Evolutionary conservation across 64 coral and sea anemone species (phyloP), one percentile per base, ranked within the genome.

Genomic region (Stichodactyla mertensii): DNA sequence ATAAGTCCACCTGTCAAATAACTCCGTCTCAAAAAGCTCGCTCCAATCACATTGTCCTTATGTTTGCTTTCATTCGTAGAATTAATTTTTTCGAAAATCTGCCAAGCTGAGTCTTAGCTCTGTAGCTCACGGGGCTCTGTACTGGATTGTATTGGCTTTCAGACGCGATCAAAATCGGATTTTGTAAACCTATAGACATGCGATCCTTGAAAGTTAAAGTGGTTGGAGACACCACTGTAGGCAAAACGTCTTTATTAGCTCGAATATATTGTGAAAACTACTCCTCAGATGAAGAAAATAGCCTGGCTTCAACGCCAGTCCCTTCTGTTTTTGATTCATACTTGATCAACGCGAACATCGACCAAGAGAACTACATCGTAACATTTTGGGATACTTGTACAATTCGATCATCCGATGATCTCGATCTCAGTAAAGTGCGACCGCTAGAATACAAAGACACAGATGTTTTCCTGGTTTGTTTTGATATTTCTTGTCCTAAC

Each of bases 401-500:
- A 4, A 78, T 85, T 16, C 74, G 81, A 26, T 61, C 55, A 8
- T 61, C 56, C 31, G 56, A 85, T 27, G 83, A 85, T 2, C 16
- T 85, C 19, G 90, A 91, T 57, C 55, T 87, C 24, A 64, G 62
- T 23, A 91, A 91, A 77, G 70, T 94, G 26, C 87, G 91, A 15
- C 85, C 94, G 15, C 55, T 96, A 31, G 88, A 93, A 71, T 96
- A 96, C 74, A 57, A 83, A 6, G 94, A 90, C 31, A 93, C 94
- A 2, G 94, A 96, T 83, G 88, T 96, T 12, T 96, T 96, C 55
- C 66, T 96, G 52, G 23, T 88, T 12, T 96, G 91, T 79, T 96
- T 96, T 61, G 94, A 96, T 64, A 84, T 96, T 52, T 89, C 91
- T 0, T 86, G 89, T 61, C 94, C 91, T 3, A 86, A 66, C 5